Conservation (phyloP, 2,888 invertebrate species). For the Parapristionchus giblindavisi region DNA sequence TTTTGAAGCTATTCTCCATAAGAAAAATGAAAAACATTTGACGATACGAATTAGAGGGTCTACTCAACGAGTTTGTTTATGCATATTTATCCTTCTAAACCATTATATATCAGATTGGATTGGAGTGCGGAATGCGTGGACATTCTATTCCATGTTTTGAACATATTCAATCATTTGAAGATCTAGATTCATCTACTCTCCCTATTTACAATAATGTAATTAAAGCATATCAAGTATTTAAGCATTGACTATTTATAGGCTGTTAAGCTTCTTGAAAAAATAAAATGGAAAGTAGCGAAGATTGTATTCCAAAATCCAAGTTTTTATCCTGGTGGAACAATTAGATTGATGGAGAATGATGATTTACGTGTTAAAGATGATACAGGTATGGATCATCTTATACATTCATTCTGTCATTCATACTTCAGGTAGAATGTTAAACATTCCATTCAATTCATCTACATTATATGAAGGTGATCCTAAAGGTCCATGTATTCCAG, state of each 20-base stretch:
- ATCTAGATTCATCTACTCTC: too few species aligned
- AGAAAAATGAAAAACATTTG: not conserved
- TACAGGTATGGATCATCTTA: not conserved
- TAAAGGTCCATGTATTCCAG: not conserved
- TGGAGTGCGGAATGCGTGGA: not conserved
- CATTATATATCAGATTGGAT: not conserved
- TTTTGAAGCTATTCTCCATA: not conserved
- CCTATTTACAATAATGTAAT: too few species aligned
- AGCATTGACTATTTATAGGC: not conserved
- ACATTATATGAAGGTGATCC: conserved; percentile 1
- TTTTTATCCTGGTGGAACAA: not conserved
- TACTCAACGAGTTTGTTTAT: too few species aligned
- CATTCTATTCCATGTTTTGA: too few species aligned
- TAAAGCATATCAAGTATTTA: not conserved
- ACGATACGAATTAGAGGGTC: too few species aligned
- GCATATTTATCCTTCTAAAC: not conserved
- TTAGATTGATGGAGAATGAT: conserved; percentile 35
- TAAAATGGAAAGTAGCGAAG: conserved; percentile 29
- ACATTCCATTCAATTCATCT: not conserved
- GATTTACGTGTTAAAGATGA: conserved; percentile 21
- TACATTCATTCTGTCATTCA: not conserved
- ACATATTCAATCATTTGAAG: too few species aligned
- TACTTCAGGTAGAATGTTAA: not conserved
- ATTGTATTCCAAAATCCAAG: conserved; percentile 17
- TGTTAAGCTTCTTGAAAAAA: conserved; percentile 2